Percentiles rank a stretch among this genome's conserved stretches.
Evolutionary conservation across 1,140 invertebrate species (phyloP).

Genomic region (Aphelinus certus): DNA sequence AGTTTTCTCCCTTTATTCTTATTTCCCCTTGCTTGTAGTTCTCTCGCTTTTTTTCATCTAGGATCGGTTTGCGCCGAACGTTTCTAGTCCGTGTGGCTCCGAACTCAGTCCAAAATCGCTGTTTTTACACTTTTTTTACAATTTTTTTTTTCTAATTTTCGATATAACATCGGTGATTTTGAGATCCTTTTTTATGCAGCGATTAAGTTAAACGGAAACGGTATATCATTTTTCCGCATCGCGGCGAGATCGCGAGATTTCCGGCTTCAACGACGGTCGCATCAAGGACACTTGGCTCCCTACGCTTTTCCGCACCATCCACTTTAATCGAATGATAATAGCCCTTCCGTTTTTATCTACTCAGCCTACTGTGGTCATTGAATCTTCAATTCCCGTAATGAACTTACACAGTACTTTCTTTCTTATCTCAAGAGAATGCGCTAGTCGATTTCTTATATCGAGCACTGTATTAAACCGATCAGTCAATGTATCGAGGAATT

Average conservation of each 20-base stretch:
- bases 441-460: too few species aligned
- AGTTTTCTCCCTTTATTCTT: slow-evolving; percentile 37
- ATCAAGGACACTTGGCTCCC: slow-evolving; percentile 68
- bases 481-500: too few species aligned
- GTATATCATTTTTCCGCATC: slow-evolving; percentile 37
- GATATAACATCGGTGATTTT: slow-evolving; percentile 44
- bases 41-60: slow-evolving; percentile 56
- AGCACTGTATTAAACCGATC: too few species aligned
- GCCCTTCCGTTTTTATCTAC: slow-evolving; percentile 40
- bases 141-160: slow-evolving; percentile 37
- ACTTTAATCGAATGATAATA: slow-evolving; percentile 58
- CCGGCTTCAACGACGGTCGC: slow-evolving; percentile 67
- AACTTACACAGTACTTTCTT: slow-evolving; percentile 30
- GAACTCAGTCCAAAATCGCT: slow-evolving; percentile 65
- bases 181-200: slow-evolving; percentile 39
- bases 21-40: slow-evolving; percentile 44
- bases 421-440: slow-evolving; percentile 38
- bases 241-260: slow-evolving; percentile 65
- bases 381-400: slow-evolving; percentile 30
- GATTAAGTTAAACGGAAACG: slow-evolving; percentile 39
- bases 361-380: slow-evolving; percentile 6
- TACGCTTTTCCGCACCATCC: slow-evolving; percentile 64
- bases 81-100: slow-evolving; percentile 65
- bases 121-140: slow-evolving; percentile 47
- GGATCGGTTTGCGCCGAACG: slow-evolving; percentile 67